These are phyloP conservation scores for Apeltes quadracus DNA, from an alignment of 2,113 vertebrate species.

Conservation along the genomic window DNA sequence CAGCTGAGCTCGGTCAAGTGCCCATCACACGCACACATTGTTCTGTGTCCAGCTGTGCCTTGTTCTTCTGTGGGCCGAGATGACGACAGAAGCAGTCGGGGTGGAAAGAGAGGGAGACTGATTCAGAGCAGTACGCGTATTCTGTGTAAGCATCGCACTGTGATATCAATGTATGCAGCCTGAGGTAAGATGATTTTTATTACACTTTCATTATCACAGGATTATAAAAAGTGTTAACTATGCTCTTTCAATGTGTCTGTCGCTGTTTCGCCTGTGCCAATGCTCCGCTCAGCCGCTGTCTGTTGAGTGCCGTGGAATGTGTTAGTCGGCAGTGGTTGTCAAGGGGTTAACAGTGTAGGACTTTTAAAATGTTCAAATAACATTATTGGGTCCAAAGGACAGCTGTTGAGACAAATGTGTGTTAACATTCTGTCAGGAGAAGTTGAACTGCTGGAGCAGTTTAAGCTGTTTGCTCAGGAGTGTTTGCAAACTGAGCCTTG, in stretches of 20 bases:
- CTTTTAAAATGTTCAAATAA: constrained; percentile 1
- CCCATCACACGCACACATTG: constrained; percentile 73
- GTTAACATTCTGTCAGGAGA: constrained; percentile 31
- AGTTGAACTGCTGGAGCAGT: constrained; percentile 17
- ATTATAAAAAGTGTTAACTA: background rate
- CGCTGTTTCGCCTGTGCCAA: background rate
- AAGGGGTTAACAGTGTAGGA: constrained; percentile 24
- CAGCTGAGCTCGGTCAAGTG: constrained; percentile 54
- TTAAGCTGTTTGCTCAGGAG: constrained; percentile 37
- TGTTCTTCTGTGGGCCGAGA: constrained; percentile 74
- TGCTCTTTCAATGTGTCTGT: background rate
- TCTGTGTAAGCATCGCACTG: constrained; percentile 58
- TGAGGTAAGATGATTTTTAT: constrained; percentile 61
- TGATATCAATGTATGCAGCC: constrained; percentile 49
- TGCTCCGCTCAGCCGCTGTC: background rate
- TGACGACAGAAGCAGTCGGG: constrained; percentile 71
- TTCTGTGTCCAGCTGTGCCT: constrained; percentile 76
- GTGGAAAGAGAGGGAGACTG: constrained; percentile 43
- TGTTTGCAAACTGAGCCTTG: constrained; percentile 38
- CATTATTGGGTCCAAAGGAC: constrained; percentile 51
- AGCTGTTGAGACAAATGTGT: constrained; percentile 45
- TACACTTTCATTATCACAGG: constrained; percentile 12
- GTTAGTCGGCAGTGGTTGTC: constrained; percentile 35
- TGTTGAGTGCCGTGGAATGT: constrained; percentile 57
- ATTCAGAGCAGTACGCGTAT: constrained; percentile 43